Conservation (phyloP, 1,140 invertebrate species). For the Phenacoccus solenopsis region DNA sequence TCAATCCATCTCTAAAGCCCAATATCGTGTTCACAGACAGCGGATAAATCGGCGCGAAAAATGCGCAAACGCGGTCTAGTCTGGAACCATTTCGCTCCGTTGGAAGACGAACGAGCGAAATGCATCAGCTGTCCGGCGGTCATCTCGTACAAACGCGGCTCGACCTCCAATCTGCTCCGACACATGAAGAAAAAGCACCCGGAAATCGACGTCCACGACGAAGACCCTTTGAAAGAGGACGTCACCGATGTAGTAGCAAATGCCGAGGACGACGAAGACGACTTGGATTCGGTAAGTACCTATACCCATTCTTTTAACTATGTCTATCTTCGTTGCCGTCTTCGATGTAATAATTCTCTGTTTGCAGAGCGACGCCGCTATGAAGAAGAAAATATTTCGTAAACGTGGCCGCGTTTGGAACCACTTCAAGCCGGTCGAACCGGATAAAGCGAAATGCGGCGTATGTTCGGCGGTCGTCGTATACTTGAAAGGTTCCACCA, state of each 20-base stretch:
- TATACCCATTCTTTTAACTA: background rate
- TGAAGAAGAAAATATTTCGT: conserved; percentile 5
- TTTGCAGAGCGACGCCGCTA: background rate
- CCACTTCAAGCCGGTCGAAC: conserved; percentile 9
- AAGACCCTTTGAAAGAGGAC: background rate
- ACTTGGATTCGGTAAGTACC: background rate
- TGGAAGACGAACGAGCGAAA: background rate
- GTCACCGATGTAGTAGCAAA: background rate
- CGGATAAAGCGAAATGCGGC: conserved; percentile 12
- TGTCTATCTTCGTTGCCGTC: no score
- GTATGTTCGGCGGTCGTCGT: background rate
- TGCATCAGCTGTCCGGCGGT: background rate
- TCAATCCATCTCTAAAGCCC: background rate
- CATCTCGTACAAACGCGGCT: conserved; percentile 7
- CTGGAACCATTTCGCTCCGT: conserved; percentile 4
- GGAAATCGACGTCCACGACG: conserved; percentile 1
- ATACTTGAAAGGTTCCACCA: conserved; percentile 18
- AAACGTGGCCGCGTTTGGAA: conserved; percentile 16
- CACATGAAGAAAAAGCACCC: conserved; percentile 12
- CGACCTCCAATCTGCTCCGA: background rate
- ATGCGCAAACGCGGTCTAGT: conserved; percentile 5
- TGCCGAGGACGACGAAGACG: background rate
- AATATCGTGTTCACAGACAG: no score
- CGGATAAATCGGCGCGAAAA: background rate
- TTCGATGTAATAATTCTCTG: no score